Base-by-base conservation (phyloP, 2,888 invertebrate species). In the Allophyes oxyacanthae region DNA sequence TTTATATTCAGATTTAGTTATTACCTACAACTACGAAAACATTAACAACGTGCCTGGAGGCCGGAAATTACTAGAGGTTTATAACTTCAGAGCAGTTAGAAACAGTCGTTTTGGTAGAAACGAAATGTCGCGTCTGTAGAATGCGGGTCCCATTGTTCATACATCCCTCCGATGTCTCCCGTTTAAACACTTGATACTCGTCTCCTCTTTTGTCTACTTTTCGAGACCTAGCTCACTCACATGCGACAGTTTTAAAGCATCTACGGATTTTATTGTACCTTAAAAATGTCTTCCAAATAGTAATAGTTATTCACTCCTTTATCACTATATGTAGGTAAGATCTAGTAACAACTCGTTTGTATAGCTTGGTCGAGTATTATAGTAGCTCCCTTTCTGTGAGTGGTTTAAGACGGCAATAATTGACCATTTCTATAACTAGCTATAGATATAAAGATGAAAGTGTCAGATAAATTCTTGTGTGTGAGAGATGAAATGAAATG, bases 81-180 rank as follows among this genome's bases (percentile, higher is more conserved):
- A 54, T 52, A 64, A 61, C 48, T 65, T 61, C 59, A 55, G 49
- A 61, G 52, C 54, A 64, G 69, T 69, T 71, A 57, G 68, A 57
- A 61, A 61, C 64, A 61, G 59, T 60, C 46, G 56, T 43, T 63
- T 42, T 55, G 55, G 65, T 58, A 57, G 65, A 66, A 72, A 61
- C 54, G 63, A 77, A 79, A 77, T 76, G 70, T 73, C 45, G 14
- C 26, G 72, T 81, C 78, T 69, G 64, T 65, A 55, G 66, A 77
- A 86, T 85, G 82, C 85, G 86, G 84, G 84, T 62, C 42, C 81
- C 68, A 82, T 86, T 86, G 84, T 85, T 81, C 79, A 63, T 65
- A 62, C 68, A 62, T 72, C 77, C 74, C 70, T 75, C 75, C 64
- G 72, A 73, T 73, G 77, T 72, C 74, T 70, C 56, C 69, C 76